Percentiles rank a stretch among this genome's conserved stretches.
phyloP scores from a whole-genome alignment of 2,113 vertebrate species.

The Daboia siamensis region DNA sequence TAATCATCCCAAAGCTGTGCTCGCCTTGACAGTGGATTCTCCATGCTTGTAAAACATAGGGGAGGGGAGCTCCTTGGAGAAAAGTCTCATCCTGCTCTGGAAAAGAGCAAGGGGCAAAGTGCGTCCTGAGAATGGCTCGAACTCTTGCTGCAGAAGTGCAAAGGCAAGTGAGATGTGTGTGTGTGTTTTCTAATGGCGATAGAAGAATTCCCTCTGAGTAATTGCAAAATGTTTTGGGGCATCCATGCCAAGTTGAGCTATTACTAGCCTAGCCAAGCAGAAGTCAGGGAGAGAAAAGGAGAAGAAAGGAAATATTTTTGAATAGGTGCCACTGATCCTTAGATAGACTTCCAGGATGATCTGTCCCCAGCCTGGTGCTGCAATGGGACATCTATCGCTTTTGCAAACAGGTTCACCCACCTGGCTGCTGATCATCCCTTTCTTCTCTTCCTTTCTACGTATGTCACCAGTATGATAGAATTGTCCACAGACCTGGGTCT shows the following conservation, averaged over 20 bases:
- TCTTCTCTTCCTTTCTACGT: neutral
- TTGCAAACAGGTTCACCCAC: neutral
- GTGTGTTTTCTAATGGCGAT: neutral
- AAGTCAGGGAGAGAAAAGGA: slow-evolving; percentile 8
- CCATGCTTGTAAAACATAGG: neutral
- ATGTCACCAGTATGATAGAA: neutral
- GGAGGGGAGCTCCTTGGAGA: neutral
- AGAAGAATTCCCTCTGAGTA: slow-evolving; percentile 19
- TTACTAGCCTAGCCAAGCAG: slow-evolving; percentile 40
- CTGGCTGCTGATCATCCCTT: neutral
- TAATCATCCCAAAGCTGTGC: neutral
- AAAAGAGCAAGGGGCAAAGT: neutral
- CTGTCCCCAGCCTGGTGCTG: neutral
- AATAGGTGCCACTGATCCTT: neutral
- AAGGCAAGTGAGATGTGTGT: neutral
- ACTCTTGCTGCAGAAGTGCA: too few relatives aligned
- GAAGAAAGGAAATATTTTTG: neutral
- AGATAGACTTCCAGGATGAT: neutral
- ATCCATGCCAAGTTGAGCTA: neutral
- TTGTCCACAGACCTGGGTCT: neutral
- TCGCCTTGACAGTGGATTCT: neutral
- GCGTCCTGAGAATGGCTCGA: neutral
- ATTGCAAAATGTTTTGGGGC: slow-evolving; percentile 22
- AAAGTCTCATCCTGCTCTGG: neutral
- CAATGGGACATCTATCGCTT: neutral